Evolutionary conservation across 2,113 vertebrate genomes (phyloP), one percentile per base, ranked within the genome.

Genomic region (Corynorhinus townsendii): DNA sequence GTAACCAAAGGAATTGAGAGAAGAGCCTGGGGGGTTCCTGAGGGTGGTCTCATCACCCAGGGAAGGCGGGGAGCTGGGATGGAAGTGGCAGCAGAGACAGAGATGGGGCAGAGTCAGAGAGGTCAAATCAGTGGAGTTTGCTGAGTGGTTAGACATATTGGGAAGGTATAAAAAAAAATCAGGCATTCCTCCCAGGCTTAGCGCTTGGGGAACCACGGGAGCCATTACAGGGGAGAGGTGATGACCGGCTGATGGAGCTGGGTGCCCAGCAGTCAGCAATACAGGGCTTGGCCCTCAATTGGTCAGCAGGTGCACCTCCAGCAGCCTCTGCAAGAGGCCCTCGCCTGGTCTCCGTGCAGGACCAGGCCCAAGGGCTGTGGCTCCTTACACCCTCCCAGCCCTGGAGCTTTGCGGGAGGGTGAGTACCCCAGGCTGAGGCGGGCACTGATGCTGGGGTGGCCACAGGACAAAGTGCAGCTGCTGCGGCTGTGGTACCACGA

Each of bases 401-500:
- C 77, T 40, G 77, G 38, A 4, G 15, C 14, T 20, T 43, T 14
- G n/a, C 33, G 45, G 80, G 22, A 38, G 26, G 22, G 43, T 12
- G 26, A 45, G 73, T 79, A 20, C 7, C 47, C 10, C 0, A n/a
- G 16, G 16, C 16, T 10, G 2, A 43, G 24, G 20, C 28, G 6
- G 7, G 19, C n/a, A 5, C 68, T 75, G 59, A 95, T 0, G 0
- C 84, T 1, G n/a, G 45, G 68, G 11, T 9, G 45, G 22, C 89
- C 5, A 7, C 97, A 99, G 99, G 97, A 98, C 97, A 98, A 99
- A 95, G 86, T 97, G 56, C 97, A 98, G 69, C 98, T 99, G 86
- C 98, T 99, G 77, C 98, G 98, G 62, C 90, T 99, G 79, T 99
- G 99, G 99, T 99, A 99, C 97, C 99, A 99, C 0, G 99, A 99